These are phyloP conservation scores for Echinarachnius parma DNA, from an alignment of 53 echinoderm and acorn worm genomes.

Conservation along the genomic window DNA sequence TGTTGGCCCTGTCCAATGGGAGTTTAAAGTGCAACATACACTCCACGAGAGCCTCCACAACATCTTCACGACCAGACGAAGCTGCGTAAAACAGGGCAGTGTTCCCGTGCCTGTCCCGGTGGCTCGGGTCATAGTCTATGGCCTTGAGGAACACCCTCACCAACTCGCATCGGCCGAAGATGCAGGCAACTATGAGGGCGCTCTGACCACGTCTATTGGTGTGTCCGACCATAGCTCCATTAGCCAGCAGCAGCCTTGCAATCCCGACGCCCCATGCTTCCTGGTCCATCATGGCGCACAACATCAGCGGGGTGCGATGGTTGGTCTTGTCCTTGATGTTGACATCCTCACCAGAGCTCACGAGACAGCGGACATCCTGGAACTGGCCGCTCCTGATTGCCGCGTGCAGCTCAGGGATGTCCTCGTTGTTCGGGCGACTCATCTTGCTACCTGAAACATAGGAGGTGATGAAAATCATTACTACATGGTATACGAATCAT, in stretches of 20 bases:
- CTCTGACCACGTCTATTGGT: constrained; percentile 70
- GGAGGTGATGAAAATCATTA: not conserved
- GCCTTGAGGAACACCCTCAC: constrained; percentile 59
- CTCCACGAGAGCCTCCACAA: constrained; percentile 50
- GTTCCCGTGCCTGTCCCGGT: constrained; percentile 72
- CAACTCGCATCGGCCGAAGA: constrained; percentile 57
- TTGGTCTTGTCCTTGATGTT: constrained; percentile 52
- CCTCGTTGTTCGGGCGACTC: constrained; percentile 2
- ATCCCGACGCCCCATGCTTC: constrained; percentile 77
- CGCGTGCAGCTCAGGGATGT: constrained; percentile 68
- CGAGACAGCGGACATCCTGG: constrained; percentile 72
- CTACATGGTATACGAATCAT: no score
- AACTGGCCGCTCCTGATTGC: constrained; percentile 75
- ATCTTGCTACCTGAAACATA: constrained; percentile 3
- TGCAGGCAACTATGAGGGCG: constrained; percentile 74
- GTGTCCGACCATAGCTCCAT: constrained; percentile 72
- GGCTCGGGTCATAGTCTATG: constrained; percentile 80
- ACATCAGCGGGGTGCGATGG: constrained; percentile 75
- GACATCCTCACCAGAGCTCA: constrained; percentile 64
- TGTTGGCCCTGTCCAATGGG: constrained; percentile 63
- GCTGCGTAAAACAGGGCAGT: constrained; percentile 88
- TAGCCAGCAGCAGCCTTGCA: constrained; percentile 74
- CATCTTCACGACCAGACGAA: constrained; percentile 51
- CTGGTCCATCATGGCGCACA: constrained; percentile 66
- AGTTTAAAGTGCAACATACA: constrained; percentile 56